A percentile compares a stretch with the other conserved stretches of the same genome.
These are phyloP conservation scores for Plodia interpunctella DNA, from an alignment of 1,140 invertebrate species.

Conservation along the genomic window DNA sequence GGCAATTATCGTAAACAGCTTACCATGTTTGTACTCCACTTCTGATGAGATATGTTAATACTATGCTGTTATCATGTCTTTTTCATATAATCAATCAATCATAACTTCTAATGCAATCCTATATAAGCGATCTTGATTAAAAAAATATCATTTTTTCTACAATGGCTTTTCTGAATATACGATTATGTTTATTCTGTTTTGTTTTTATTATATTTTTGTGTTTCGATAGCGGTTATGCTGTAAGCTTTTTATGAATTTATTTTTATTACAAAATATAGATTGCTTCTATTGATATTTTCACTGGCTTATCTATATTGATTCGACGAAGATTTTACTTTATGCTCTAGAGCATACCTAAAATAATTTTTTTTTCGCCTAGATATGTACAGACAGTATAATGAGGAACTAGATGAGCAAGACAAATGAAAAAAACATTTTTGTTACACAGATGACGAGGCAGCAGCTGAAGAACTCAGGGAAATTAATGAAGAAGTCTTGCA, in stretches of 20 bases:
- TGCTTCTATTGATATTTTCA: too few relatives aligned
- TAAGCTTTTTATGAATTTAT: slow-evolving; percentile 9
- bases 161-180: neutral
- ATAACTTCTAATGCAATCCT: neutral
- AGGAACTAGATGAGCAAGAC: neutral
- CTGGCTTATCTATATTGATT: too few relatives aligned
- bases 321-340: too few relatives aligned
- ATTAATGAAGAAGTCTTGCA: slow-evolving; percentile 63
- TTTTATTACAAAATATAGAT: too few relatives aligned
- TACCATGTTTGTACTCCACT: neutral
- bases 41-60: slow-evolving; percentile 14
- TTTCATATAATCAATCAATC: slow-evolving; percentile 20
- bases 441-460: slow-evolving; percentile 57
- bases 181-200: neutral
- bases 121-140: neutral
- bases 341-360: too few relatives aligned
- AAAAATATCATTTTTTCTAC: slow-evolving; percentile 7
- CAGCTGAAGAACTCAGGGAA: slow-evolving; percentile 66
- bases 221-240: slow-evolving; percentile 12
- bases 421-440: neutral
- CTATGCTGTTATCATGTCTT: slow-evolving; percentile 19
- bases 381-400: too few relatives aligned
- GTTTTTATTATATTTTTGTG: slow-evolving; percentile 1
- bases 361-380: too few relatives aligned
- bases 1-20: neutral